phyloP scores from a whole-genome alignment of 2,113 vertebrate genomes.

The Orcinus orca region DNA sequence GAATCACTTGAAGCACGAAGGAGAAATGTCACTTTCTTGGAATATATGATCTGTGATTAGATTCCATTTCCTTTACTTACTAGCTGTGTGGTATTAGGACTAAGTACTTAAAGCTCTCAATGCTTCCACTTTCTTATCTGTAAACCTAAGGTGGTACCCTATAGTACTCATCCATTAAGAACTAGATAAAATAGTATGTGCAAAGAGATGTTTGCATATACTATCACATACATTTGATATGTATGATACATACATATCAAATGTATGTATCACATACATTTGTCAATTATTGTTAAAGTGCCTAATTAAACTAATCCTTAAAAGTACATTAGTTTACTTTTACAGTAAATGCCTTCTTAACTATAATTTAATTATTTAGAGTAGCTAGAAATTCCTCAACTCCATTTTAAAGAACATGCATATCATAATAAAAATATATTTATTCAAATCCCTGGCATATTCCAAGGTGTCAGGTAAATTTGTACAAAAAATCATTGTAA shows the following conservation, averaged over 20 bases:
- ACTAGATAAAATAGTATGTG: background rate
- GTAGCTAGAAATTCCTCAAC: background rate
- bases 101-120: background rate
- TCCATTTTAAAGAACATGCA: background rate
- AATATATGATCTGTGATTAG: background rate
- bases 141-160: background rate
- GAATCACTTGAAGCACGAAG: background rate
- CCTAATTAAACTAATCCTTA: background rate
- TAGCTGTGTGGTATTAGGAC: background rate
- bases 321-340: slow-evolving; percentile 19
- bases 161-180: background rate
- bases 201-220: background rate
- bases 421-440: slow-evolving; percentile 21
- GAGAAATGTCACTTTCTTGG: background rate
- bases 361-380: background rate
- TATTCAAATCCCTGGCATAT: background rate
- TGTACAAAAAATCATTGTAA: background rate
- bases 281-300: slow-evolving; percentile 6
- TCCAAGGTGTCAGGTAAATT: background rate
- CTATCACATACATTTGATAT: no score
- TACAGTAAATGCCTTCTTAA: background rate
- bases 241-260: no score
- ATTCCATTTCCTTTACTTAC: background rate
- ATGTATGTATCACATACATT: background rate
- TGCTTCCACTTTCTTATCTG: slow-evolving; percentile 32